Evolutionary conservation across 92 coral and sea anemone species (phyloP).

Genomic region (Desmophyllum pertusum): DNA sequence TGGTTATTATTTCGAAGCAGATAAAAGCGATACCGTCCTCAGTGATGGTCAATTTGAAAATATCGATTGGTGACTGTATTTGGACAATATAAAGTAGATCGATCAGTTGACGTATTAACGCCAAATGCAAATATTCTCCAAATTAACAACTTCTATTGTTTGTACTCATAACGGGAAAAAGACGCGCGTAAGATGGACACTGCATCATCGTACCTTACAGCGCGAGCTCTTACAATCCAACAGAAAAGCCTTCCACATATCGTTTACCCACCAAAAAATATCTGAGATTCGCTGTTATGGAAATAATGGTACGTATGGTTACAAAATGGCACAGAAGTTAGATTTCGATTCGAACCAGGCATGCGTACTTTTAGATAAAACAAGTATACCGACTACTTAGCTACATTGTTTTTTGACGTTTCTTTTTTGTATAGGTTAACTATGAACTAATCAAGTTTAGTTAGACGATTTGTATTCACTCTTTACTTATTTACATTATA

Average conservation of each 20-base stretch:
- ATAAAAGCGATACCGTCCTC: not conserved
- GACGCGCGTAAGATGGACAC: not conserved
- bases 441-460: not conserved
- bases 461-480: not conserved
- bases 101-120: not conserved
- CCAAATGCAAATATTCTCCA: not conserved
- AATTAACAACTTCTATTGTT: not conserved
- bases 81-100: not conserved
- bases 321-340: not conserved
- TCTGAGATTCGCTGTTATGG: not conserved
- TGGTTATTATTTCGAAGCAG: not conserved
- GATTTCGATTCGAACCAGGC: no score
- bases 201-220: not conserved
- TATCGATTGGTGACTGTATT: not conserved
- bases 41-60: not conserved
- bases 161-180: not conserved
- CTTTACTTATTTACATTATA: not conserved
- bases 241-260: not conserved
- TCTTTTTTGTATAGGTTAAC: no score
- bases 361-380: no score
- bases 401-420: no score
- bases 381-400: no score
- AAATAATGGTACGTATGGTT: not conserved
- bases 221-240: not conserved
- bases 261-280: not conserved